Evolutionary conservation across 2,797 vertebrate genomes (phyloP).

Genomic region (Anguilla obscura): DNA sequence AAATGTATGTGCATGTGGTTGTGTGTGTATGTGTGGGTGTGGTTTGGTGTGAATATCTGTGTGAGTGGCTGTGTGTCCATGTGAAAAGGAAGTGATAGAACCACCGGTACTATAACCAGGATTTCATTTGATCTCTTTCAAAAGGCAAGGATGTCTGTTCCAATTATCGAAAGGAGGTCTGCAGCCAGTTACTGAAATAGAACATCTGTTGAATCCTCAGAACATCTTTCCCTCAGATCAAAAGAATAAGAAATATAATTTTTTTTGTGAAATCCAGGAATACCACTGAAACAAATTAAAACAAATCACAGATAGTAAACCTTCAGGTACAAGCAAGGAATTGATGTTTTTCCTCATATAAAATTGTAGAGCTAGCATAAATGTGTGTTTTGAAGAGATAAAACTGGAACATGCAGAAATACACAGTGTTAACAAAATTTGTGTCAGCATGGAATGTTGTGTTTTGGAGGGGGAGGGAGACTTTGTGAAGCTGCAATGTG

Average conservation of each 20-base stretch:
- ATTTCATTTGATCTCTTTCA: background rate
- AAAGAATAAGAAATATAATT: background rate
- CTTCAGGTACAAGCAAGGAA: background rate
- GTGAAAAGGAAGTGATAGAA: background rate
- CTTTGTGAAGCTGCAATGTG: background rate
- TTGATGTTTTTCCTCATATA: background rate
- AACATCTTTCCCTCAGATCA: slow-evolving; percentile 7
- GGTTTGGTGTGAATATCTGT: background rate
- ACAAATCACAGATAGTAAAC: background rate
- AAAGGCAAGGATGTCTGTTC: slow-evolving; percentile 17
- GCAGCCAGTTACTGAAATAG: background rate
- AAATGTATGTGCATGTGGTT: background rate
- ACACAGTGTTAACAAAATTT: background rate
- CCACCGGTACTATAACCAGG: background rate
- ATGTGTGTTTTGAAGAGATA: background rate
- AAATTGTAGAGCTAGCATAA: background rate
- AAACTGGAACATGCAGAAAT: background rate
- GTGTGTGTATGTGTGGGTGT: background rate
- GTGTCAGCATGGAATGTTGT: background rate
- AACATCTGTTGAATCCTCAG: background rate
- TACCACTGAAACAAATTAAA: slow-evolving; percentile 15
- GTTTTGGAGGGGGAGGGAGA: background rate
- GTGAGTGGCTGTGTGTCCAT: background rate
- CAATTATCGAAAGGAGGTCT: background rate
- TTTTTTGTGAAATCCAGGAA: background rate